Evolutionary conservation across 2,888 invertebrate genomes (phyloP), one percentile per base, ranked within the genome.

Genomic region (Pachycephus smyrnensis): DNA sequence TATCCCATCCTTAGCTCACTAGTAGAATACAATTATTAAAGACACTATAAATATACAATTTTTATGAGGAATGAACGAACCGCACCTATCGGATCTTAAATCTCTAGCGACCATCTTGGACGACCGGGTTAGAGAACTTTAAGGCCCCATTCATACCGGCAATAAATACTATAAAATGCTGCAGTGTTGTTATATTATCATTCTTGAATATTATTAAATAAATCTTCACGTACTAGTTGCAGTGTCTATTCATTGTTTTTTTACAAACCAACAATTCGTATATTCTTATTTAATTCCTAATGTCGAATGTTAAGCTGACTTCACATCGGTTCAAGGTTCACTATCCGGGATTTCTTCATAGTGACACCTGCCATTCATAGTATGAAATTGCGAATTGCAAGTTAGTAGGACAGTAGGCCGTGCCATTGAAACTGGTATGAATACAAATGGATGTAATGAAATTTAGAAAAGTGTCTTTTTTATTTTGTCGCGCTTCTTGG

Each of bases 31-130:
- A 71, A n/a, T 71, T 71, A 15, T 71, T 71, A 23, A 71, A 71
- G 11, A 33, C 6, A 71, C 71, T 30, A 71, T 71, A 31, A 23
- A 69, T 73, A 15, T 78, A 35, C 75, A 75, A 69, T 78, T 79
- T 75, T 77, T 30, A 69, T 77, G 78, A 76, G 77, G 77, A 55
- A 55, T 55, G 9, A 55, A 77, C 73, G 77, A 86, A 86, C 85
- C 85, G 85, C 85, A 81, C 86, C 85, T 85, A 84, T 78, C 76
- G 68, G 77, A 82, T 73, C 80, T 82, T 75, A 80, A 82, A 82
- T 81, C 78, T 77, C 75, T 77, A 68, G 80, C 80, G 81, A 81
- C 85, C 85, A 85, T 85, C 80, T 85, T 85, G 85, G 76, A 83
- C 77, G 71, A 71, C 31, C 31, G 30, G 55, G 55, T 23, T 55